Evolutionary conservation across 2,797 vertebrate genomes (phyloP).

Genomic region (Pangasius djambal): DNA sequence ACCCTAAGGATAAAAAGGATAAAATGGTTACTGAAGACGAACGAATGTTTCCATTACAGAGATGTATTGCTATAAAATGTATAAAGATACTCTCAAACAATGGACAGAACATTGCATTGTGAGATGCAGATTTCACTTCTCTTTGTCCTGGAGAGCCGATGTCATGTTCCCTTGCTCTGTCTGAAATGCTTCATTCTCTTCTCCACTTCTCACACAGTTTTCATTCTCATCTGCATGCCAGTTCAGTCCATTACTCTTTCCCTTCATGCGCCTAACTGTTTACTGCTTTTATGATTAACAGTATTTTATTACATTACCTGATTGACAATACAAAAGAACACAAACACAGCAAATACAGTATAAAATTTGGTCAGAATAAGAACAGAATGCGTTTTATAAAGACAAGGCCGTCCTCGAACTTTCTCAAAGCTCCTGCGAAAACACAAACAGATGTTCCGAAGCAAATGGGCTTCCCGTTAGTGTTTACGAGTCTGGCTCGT

Average conservation of each 20-base stretch:
- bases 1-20: not conserved
- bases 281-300: not conserved
- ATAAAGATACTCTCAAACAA: not conserved
- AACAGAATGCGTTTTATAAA: not conserved
- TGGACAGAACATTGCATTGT: not conserved
- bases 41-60: not conserved
- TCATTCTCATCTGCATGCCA: constrained; percentile 18
- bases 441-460: constrained; percentile 59
- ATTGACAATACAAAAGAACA: not conserved
- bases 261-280: not conserved
- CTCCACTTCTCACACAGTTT: not conserved
- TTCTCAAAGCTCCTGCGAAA: constrained; percentile 48
- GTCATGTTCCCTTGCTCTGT: not conserved
- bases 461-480: constrained; percentile 49
- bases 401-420: not conserved
- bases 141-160: not conserved
- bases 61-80: not conserved
- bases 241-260: not conserved
- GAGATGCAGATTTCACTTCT: not conserved
- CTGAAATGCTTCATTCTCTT: not conserved
- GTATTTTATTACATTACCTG: not conserved
- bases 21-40: not conserved
- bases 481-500: constrained; percentile 46
- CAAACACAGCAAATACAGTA: not conserved
- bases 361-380: not conserved